Conservation (phyloP, 2,888 invertebrate genomes). For the Parnassius glacialis region DNA sequence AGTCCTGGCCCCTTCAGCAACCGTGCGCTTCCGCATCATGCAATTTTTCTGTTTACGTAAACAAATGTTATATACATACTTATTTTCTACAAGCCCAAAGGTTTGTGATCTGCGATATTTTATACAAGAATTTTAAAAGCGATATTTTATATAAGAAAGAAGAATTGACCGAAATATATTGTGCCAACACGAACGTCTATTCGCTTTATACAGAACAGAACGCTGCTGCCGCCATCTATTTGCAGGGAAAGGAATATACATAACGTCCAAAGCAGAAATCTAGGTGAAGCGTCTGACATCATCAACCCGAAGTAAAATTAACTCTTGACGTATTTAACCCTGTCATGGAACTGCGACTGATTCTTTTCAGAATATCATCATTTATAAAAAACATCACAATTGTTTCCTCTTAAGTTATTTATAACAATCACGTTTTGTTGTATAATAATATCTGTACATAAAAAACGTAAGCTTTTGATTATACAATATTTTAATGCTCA, state of each 20-base stretch:
- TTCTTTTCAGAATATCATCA: constrained; percentile 37
- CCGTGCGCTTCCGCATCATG: constrained; percentile 14
- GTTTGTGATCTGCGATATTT: no score
- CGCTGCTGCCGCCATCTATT: constrained; percentile 72
- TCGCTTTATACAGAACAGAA: constrained; percentile 48
- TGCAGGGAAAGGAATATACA: constrained; percentile 52
- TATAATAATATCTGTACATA: no score
- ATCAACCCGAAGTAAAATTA: constrained; percentile 74
- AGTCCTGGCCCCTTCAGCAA: constrained; percentile 5
- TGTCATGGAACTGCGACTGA: constrained; percentile 38
- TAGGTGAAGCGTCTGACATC: constrained; percentile 79
- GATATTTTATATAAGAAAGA: no score
- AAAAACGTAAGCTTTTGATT: no score
- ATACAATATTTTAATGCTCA: no score
- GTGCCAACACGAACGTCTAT: constrained; percentile 22
- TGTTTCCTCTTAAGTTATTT: constrained; percentile 43
- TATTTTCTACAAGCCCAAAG: no score
- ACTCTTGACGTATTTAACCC: constrained; percentile 69
- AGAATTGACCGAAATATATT: not conserved
- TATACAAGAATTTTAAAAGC: no score
- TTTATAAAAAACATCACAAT: constrained; percentile 44
- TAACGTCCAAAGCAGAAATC: constrained; percentile 63
- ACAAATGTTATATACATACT: no score
- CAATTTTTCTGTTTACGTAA: not conserved
- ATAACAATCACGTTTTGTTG: not conserved